Conservation (phyloP, 2,888 invertebrate genomes). For the Drosophila multiciliata region DNA sequence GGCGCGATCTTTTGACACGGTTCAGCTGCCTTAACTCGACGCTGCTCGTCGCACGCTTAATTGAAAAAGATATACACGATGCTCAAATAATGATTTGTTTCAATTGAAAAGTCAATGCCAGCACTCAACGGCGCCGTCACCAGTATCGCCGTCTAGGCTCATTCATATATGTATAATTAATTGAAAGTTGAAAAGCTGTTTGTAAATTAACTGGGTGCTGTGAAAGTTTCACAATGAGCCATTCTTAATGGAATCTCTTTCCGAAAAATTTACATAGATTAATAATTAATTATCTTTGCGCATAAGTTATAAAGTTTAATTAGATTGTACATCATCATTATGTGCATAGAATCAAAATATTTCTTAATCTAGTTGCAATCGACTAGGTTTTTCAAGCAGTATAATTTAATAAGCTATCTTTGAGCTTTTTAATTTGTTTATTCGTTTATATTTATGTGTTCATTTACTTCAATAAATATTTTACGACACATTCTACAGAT, state of each 20-base stretch:
- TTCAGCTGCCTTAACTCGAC: constrained; percentile 16
- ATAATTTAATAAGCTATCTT: neutral
- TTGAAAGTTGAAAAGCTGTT: constrained; percentile 40
- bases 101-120: constrained; percentile 77
- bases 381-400: neutral
- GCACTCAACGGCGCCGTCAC: constrained; percentile 30
- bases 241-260: constrained; percentile 30
- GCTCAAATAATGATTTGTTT: constrained; percentile 79
- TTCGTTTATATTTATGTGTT: neutral
- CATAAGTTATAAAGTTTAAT: constrained; percentile 6
- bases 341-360: neutral
- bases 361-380: neutral
- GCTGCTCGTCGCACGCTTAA: constrained; percentile 49
- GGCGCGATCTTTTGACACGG: constrained; percentile 72
- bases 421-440: neutral
- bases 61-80: constrained; percentile 66
- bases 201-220: constrained; percentile 44
- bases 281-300: constrained; percentile 36
- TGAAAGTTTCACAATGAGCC: constrained; percentile 33
- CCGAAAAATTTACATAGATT: constrained; percentile 42
- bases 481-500: neutral
- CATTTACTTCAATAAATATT: neutral
- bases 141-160: constrained; percentile 28
- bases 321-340: neutral
- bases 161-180: constrained; percentile 54